A percentile compares a stretch with the other conserved stretches of the same genome.
Conservation (phyloP, 1,140 invertebrate genomes). For the Tenebrio molitor region DNA sequence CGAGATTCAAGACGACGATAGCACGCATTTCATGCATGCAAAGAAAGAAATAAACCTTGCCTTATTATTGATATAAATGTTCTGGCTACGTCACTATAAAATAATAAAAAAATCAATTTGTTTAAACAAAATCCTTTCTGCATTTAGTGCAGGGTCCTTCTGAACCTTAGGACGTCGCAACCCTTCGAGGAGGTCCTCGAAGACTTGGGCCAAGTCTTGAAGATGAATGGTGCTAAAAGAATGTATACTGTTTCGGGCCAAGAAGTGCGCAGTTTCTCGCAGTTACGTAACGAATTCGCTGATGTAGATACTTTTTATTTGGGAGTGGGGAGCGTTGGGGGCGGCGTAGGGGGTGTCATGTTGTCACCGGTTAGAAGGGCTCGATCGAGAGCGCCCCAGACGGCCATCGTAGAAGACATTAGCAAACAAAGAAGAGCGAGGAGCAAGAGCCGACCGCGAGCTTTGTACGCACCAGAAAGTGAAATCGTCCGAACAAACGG, state of each 20-base stretch:
- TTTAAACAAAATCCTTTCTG: background rate
- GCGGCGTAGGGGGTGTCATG: slow-evolving; percentile 66
- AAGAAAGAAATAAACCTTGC: slow-evolving; percentile 18
- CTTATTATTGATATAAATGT: too few species aligned
- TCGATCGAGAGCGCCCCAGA: slow-evolving; percentile 73
- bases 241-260: slow-evolving; percentile 93
- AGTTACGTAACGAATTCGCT: slow-evolving; percentile 90
- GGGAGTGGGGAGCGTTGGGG: slow-evolving; percentile 71
- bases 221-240: slow-evolving; percentile 89
- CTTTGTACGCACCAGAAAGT: slow-evolving; percentile 83
- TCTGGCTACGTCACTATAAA: too few species aligned
- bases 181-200: slow-evolving; percentile 95
- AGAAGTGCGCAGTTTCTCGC: slow-evolving; percentile 94
- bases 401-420: slow-evolving; percentile 71
- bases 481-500: slow-evolving; percentile 82
- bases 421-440: slow-evolving; percentile 74
- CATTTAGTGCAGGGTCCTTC: slow-evolving; percentile 84
- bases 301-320: slow-evolving; percentile 93
- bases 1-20: background rate
- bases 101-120: background rate
- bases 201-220: slow-evolving; percentile 92
- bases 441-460: slow-evolving; percentile 85
- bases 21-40: slow-evolving; percentile 3
- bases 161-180: slow-evolving; percentile 92
- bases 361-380: slow-evolving; percentile 78